Conservation (phyloP, 2,888 invertebrate genomes). For the Heterodera filipjevi region DNA sequence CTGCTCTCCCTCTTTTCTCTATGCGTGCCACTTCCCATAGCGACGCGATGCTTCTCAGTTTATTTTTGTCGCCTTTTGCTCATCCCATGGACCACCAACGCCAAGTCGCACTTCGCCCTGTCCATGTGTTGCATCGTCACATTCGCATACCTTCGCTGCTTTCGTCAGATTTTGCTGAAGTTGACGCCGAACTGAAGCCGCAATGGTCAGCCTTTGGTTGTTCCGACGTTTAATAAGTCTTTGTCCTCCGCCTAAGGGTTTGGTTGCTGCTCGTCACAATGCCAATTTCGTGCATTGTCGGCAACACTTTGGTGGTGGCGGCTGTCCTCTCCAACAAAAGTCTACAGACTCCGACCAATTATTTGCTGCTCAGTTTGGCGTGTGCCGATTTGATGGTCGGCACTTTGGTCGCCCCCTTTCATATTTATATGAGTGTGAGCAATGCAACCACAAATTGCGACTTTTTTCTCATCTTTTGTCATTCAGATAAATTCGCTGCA, state of each 20-base stretch:
- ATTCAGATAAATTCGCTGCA: constrained; percentile 62
- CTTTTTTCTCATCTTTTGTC: neutral
- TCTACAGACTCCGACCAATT: constrained; percentile 63
- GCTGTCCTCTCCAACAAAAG: constrained; percentile 61
- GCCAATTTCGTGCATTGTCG: constrained; percentile 35
- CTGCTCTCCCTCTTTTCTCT: neutral
- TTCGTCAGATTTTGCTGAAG: neutral
- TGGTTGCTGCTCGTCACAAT: constrained; percentile 26
- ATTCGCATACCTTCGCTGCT: neutral
- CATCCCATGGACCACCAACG: neutral
- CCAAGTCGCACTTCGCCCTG: neutral
- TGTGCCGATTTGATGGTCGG: constrained; percentile 63
- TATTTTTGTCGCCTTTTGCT: neutral
- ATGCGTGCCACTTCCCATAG: neutral
- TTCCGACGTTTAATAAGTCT: neutral
- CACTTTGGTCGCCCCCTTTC: constrained; percentile 63
- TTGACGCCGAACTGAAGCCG: neutral
- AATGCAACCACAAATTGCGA: neutral
- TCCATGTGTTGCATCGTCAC: neutral
- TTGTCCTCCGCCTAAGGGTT: neutral
- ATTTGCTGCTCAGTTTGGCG: constrained; percentile 59
- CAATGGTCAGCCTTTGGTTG: neutral
- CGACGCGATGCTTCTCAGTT: neutral
- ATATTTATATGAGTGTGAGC: constrained; percentile 61
- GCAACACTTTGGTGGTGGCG: constrained; percentile 59